Evolutionary conservation across 2,113 vertebrate species (phyloP), one percentile per base, ranked within the genome.

Genomic region (Himantopus leucocephalus): DNA sequence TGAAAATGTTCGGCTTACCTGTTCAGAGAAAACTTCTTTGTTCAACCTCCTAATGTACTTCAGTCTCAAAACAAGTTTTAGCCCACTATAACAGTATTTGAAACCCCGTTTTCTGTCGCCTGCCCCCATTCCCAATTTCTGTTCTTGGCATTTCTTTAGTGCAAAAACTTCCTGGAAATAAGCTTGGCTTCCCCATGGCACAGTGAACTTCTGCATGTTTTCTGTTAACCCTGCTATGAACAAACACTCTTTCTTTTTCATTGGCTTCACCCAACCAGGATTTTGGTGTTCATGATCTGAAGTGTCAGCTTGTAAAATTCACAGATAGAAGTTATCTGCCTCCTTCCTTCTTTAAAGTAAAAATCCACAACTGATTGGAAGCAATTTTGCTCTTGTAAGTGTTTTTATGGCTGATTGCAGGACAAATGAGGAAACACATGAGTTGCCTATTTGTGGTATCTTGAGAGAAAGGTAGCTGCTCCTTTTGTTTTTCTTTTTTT

Each of bases 61-160:
- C 30, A 34, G n/a, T 21, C 34, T 70, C 45, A 24, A 7, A 18
- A 62, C 12, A 92, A 62, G 20, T 47, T 78, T 39, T 66, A 66
- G n/a, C 4, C 47, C 32, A 35, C 7, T 30, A 10, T 9, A 72
- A 75, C 4, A 43, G n/a, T 59, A 50, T 30, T 79, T 7, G 26
- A 74, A 92, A 83, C 5, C 7, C 10, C n/a, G 3, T 14, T 43
- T 7, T 56, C 19, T 35, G 53, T 59, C 56, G 68, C 5, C n/a
- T 14, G 8, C 9, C 6, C 12, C 24, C 2, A 1, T 74, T 45
- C 72, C 12, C 5, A n/a, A 0, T 39, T 16, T 77, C 39, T 6
- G 1, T 41, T 91, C 24, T 66, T 70, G 18, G 5, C 73, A 15
- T 27, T 85, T 59, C 52, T 71, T 43, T 62, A 80, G 14, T 1